A percentile compares a stretch with the other conserved stretches of the same genome.
These are phyloP conservation scores for Syngnathus floridae DNA, from an alignment of 2,113 vertebrate species.

Conservation along the genomic window DNA sequence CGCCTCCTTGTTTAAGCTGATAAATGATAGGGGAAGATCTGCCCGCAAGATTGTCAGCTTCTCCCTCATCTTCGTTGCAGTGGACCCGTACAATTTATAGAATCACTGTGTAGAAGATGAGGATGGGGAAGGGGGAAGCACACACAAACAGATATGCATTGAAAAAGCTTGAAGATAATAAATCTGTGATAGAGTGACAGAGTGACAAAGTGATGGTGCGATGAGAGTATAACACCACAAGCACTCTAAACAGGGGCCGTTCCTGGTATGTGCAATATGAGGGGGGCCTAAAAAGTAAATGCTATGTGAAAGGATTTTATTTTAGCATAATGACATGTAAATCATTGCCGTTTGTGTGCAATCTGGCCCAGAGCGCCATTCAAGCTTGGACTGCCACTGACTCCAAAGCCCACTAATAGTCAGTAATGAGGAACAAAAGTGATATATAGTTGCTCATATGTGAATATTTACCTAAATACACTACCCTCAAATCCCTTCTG, in stretches of 20 bases:
- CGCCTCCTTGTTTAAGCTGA: constrained; percentile 20
- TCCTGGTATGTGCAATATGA: neutral
- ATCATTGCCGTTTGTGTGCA: neutral
- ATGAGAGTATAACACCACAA: neutral
- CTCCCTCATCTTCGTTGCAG: constrained; percentile 18
- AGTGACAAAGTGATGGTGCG: neutral
- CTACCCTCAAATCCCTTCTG: constrained; percentile 7
- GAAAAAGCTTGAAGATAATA: constrained; percentile 6
- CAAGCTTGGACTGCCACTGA: neutral
- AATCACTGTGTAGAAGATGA: constrained; percentile 12
- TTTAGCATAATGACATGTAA: neutral
- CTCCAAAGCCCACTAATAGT: constrained; percentile 4
- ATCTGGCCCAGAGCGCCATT: neutral
- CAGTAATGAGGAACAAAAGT: constrained; percentile 7
- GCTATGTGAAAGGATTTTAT: neutral
- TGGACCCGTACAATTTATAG: constrained; percentile 16
- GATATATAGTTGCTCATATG: neutral
- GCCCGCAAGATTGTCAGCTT: constrained; percentile 35
- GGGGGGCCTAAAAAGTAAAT: neutral
- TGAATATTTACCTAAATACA: constrained; percentile 5
- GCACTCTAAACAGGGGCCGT: neutral
- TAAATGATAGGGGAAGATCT: constrained; percentile 43
- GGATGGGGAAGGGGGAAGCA: neutral
- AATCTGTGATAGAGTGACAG: constrained; percentile 8
- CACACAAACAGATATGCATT: constrained; percentile 12